A percentile compares a stretch with the other conserved stretches of the same genome.
These are phyloP conservation scores for Cyanoderma ruficeps DNA, from an alignment of 2,113 vertebrate species.

Conservation along the genomic window DNA sequence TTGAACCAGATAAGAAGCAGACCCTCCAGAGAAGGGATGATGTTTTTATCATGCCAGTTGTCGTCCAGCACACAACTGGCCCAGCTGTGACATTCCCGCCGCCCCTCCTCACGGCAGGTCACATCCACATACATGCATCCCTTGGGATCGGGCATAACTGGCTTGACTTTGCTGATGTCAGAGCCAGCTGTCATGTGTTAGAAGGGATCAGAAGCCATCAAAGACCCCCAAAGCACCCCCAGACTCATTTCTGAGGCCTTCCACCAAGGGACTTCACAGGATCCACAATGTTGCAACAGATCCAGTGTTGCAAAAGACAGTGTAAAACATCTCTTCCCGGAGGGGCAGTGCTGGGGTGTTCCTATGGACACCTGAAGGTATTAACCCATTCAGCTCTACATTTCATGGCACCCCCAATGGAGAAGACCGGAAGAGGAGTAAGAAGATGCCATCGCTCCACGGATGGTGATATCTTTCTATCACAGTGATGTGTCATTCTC, in stretches of 20 bases:
- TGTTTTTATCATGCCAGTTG: neutral
- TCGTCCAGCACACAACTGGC: too few species aligned
- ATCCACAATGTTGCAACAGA: neutral
- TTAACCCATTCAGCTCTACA: neutral
- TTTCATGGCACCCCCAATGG: rapidly evolving
- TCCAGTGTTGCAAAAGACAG: neutral
- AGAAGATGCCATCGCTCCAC: rapidly evolving
- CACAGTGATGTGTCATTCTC: neutral
- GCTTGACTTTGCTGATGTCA: neutral
- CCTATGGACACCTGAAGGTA: neutral
- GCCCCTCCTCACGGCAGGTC: rapidly evolving
- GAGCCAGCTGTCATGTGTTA: neutral
- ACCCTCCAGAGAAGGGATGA: neutral
- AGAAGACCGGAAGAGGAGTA: neutral
- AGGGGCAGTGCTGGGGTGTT: neutral
- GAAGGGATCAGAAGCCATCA: neutral
- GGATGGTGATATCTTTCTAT: neutral
- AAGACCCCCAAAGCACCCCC: neutral
- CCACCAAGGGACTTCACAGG: neutral
- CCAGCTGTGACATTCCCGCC: rapidly evolving
- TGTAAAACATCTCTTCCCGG: neutral
- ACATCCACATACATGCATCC: neutral
- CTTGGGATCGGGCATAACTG: neutral
- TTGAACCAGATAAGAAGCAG: neutral
- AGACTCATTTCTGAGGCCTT: neutral